A percentile compares a stretch with the other conserved stretches of the same genome.
Evolutionary conservation across 2,113 vertebrate genomes (phyloP).

Genomic region (Salvelinus alpinus): DNA sequence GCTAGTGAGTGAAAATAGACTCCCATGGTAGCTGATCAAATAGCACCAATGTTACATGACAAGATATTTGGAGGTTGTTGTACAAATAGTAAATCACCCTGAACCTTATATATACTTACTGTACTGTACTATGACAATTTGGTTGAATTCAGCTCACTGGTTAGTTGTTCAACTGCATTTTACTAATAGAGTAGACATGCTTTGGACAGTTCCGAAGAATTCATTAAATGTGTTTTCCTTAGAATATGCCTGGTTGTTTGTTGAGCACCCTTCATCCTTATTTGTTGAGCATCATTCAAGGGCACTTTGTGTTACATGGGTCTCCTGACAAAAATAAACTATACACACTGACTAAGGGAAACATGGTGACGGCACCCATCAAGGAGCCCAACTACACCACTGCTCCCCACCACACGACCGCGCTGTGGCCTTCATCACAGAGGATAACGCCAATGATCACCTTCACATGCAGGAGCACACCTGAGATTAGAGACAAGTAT

Average conservation of each 20-base stretch:
- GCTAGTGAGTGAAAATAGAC: neutral
- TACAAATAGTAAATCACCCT: neutral
- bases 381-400: conserved; percentile 85
- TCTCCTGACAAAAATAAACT: conserved; percentile 74
- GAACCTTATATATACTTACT: neutral
- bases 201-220: no score
- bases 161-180: no score
- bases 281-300: conserved; percentile 19
- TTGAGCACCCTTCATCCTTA: no score
- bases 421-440: conserved; percentile 79
- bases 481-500: conserved; percentile 50
- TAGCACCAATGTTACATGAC: neutral
- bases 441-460: conserved; percentile 66
- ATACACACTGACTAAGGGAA: conserved; percentile 78
- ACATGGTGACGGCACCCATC: conserved; percentile 78
- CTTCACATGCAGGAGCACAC: conserved; percentile 73
- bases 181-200: no score
- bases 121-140: no score
- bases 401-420: conserved; percentile 82
- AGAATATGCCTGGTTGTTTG: no score
- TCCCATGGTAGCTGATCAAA: neutral
- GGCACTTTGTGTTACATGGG: conserved; percentile 73
- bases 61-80: neutral
- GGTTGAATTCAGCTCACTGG: no score
- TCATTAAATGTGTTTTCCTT: no score